Evolutionary conservation across 2,888 invertebrate genomes (phyloP), one percentile per base, ranked within the genome.

Genomic region (Eugnorisma glareosa): DNA sequence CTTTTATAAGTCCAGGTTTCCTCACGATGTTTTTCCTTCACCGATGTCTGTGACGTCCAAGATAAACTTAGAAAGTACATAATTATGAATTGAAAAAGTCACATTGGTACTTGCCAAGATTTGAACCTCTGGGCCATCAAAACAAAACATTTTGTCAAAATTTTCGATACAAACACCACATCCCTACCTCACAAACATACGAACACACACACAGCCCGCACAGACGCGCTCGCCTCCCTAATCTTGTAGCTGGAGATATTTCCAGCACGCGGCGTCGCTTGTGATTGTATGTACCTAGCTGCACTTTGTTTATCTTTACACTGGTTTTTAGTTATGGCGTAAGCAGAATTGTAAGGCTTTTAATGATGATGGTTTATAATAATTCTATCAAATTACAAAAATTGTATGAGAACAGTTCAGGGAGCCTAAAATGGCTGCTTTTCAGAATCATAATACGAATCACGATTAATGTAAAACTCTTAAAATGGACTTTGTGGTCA

Each of bases 161-260:
- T 11, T 37, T 77, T 88, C 88, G 88, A 88, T 64, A 75, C 15
- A 5, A 0, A 0, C 21, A 28, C 11, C 64, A 31, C 85, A 75
- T 72, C 88, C 68, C 86, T 87, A 82, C 0, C 31, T 59, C 31
- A 66, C 57, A 51, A n/a, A 24, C 66, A 13, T 54, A 70, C 66
- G 76, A 77, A 77, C 75, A 76, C 48, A 87, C 89, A 87, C 85
- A 89, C 85, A 85, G 73, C 63, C 64, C 54, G 77, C 79, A 86
- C 61, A 81, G 77, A 73, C 66, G 67, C 73, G 75, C 75, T 76
- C 67, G 79, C 79, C 78, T 69, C 77, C 79, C 82, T 89, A 89
- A 89, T 88, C 86, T 86, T 67, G 84, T 88, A 87, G 79, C 79
- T 73, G 73, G 63, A 81, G 70, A 83, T 80, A 86, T 81, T 84